phyloP scores from a whole-genome alignment of 2,888 invertebrate genomes.

The Trachelus tabidus region DNA sequence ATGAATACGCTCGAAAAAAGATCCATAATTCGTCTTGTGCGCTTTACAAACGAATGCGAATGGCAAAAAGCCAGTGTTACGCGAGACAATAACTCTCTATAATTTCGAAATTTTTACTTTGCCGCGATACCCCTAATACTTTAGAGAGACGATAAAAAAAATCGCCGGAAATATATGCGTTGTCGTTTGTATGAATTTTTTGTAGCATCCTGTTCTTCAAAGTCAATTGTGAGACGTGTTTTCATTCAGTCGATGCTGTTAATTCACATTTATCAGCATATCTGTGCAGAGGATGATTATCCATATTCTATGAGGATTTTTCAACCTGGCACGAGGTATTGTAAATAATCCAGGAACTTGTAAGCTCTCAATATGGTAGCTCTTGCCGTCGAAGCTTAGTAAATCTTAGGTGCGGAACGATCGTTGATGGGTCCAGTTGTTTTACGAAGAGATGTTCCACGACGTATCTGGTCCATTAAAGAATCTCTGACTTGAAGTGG shows the following conservation, averaged over 20 bases:
- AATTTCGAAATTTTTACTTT: background rate
- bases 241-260: background rate
- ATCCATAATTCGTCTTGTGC: background rate
- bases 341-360: background rate
- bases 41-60: background rate
- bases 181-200: background rate
- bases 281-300: background rate
- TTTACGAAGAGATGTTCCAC: conserved; percentile 84
- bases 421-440: conserved; percentile 82
- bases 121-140: background rate
- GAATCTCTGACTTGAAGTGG: conserved; percentile 73
- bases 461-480: conserved; percentile 93
- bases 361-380: background rate
- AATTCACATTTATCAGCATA: background rate
- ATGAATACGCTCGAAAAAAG: background rate
- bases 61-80: background rate
- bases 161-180: background rate
- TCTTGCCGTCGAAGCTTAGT: conserved; percentile 64
- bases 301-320: background rate
- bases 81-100: background rate
- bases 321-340: background rate
- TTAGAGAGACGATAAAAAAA: background rate
- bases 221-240: background rate
- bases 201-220: background rate
- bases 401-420: conserved; percentile 89